Base-by-base conservation (phyloP, 2,113 vertebrate genomes). In the Semicossyphus pulcher region DNA sequence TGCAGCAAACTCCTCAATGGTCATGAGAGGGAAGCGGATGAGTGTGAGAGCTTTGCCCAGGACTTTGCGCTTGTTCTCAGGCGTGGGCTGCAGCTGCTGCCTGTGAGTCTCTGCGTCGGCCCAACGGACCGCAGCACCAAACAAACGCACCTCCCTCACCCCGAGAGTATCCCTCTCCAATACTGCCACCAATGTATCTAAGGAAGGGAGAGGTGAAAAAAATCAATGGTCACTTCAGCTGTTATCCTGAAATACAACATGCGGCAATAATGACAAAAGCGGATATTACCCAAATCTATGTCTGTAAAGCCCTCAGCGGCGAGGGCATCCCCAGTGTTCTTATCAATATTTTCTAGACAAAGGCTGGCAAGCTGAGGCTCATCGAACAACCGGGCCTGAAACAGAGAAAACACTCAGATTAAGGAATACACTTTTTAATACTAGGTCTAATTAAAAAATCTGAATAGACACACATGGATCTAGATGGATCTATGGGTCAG, bases 1-100 rank as follows among this genome's bases (percentile, higher is more conserved):
- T 95, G 97, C 97, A 9, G 97, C 97, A 66, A 99, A 99, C 90
- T 99, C 97, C 91, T 99, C 97, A 0, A 99, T 98, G 53, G 97
- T 99, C 97, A 99, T 99, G 72, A 99, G 88, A 3, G 97, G 97
- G 91, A 99, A 99, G 84, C 97, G 96, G 89, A 99, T 97, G 80
- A 99, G 96, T 0, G 94, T 94, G 59, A 99, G 95, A 0, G 97
- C 96, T 83, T 96, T 97, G 83, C 96, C 97, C 89, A 99, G 93
- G 10, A 95, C 96, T 72, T 96, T 94, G 45, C 97, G 93, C 88
- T 96, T 98, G 88, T 98, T 97, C 90, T 99, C 97, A 0, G 97
- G 96, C 0, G 96, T 95, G 78, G 96, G 94, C 82, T 96, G 97
- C 15, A 97, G 90, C 84, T 99, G 97, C 93, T 98, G 97, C 56